Evolutionary conservation across 1,140 invertebrate genomes (phyloP), one percentile per base, ranked within the genome.

Genomic region (Tetragonula clypearis): DNA sequence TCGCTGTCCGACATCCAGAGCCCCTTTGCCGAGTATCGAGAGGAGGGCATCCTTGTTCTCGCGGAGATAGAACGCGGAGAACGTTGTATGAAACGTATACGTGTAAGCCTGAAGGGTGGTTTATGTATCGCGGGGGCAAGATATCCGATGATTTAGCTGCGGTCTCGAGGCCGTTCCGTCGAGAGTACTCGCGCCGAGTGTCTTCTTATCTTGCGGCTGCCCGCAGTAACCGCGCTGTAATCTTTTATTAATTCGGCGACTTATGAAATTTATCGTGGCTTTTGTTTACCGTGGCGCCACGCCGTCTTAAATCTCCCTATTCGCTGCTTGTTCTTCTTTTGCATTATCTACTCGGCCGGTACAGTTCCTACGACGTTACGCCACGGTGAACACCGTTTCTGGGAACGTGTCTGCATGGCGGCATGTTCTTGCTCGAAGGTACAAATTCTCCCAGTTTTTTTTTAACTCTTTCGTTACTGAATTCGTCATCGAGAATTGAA

Each of bases 221-320:
- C 88, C 89, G 88, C 91, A 91, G 91, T 94, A 93, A 93, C 93
- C 93, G 92, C 91, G 92, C 91, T 94, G 94, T 95, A 95, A 95
- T 95, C 94, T 95, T 95, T 95, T 95, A 95, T 95, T 95, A 95
- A 95, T 95, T 95, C 94, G 93, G 91, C 92, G 94, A 94, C 94
- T 95, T 94, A 93, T 90, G 89, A 94, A 95, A 95, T 95, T 95
- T 95, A 95, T 95, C 92, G 94, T 88, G 87, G 94, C 93, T 94
- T 95, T 95, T 95, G 94, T 95, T 95, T 95, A 95, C 93, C 84
- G 86, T 84, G 80, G 68, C 85, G 88, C 83, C 86, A 78, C 80
- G 87, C 84, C 84, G 81, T 90, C 92, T 94, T 94, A 94, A 94
- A 94, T 94, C 93, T 94, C 68, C 87, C 53, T 86, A 90, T 55